Base-by-base conservation (phyloP, 2,888 invertebrate genomes). In the Mythimna loreyi region DNA sequence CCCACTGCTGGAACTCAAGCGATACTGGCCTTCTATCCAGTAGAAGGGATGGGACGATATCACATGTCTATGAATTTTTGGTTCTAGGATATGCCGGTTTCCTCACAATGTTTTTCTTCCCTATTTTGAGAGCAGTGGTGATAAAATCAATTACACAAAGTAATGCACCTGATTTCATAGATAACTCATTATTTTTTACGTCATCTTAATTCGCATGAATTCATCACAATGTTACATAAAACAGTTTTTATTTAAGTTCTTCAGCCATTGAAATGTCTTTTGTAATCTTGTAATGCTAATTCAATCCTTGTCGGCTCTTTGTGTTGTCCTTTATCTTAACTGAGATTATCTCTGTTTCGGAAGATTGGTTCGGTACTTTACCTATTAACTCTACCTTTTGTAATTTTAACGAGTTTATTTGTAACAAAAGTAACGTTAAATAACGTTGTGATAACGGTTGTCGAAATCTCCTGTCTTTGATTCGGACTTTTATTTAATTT, bases 261-360 rank as follows among this genome's bases (percentile, higher is more conserved):
- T 86, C 81, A 86, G 74, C 78, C 72, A 71, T 83, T 79, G 68
- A 82, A 86, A 85, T 81, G 80, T 72, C n/a, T 75, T 82, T 82
- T 85, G 84, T 90, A 89, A 92, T 91, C 91, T 89, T 87, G 89
- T 93, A 91, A 92, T 90, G 91, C 88, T 92, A 92, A 92, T 92
- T 92, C 86, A 89, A 92, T 92, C 91, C 90, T 87, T 89, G 88
- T 86, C 87, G 86, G 89, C 80, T 80, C 83, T 83, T 78, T 82
- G 85, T 86, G 85, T 85, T 89, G 86, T 88, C 83, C 85, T 89
- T 90, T 90, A 92, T 91, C 90, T 90, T 77, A 85, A 85, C 84
- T 80, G 76, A 85, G 90, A 89, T 91, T 87, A 91, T 90, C 91
- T 90, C 82, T 86, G 85, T 89, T 89, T 87, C 87, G 83, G 85